Evolutionary conservation across 1,140 invertebrate species (phyloP), one percentile per base, ranked within the genome.

Genomic region (Aphis craccivora): DNA sequence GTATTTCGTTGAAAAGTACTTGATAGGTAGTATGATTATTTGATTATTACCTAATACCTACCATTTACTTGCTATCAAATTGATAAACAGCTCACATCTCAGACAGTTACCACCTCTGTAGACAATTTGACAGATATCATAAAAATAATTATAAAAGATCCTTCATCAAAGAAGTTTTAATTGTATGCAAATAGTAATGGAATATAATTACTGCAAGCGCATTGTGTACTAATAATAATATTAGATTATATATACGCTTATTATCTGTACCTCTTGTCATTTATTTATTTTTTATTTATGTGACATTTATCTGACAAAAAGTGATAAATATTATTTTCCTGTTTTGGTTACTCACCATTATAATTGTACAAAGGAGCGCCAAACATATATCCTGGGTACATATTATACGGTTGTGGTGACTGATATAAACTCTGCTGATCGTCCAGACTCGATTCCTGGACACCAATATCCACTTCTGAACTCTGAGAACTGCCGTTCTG

Each of bases 301-400:
- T n/a, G 30, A 67, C 30, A 30, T 30, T 11, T 18, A 18, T 51
- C 3, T 3, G 14, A 4, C 14, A 51, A 51, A 14, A 30, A 30
- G 25, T n/a, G 60, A 14, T 18, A n/a, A 67, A 18, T 67, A 76
- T 18, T 76, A 6, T 76, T 14, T n/a, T 18, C 14, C 4, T 14
- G 1, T 18, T 76, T 35, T 76, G 0, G 30, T 76, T 30, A 45
- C 84, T 94, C 91, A 95, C 95, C 95, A 93, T 95, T 95, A 89
- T 95, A 94, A 93, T 94, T 94, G 91, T 95, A 95, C 60, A 95
- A 25, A 20, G 94, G 94, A 51, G 95, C 93, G 22, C 95, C 94
- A 93, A 95, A 95, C 94, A 95, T 94, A 83, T 94, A 95, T 22
- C 95, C 94, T 2, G 94, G 95, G 67, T 95, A 95, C 37, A 95